Evolutionary conservation across 2,888 invertebrate genomes (phyloP).

Genomic region (Microctonus hyperodae): DNA sequence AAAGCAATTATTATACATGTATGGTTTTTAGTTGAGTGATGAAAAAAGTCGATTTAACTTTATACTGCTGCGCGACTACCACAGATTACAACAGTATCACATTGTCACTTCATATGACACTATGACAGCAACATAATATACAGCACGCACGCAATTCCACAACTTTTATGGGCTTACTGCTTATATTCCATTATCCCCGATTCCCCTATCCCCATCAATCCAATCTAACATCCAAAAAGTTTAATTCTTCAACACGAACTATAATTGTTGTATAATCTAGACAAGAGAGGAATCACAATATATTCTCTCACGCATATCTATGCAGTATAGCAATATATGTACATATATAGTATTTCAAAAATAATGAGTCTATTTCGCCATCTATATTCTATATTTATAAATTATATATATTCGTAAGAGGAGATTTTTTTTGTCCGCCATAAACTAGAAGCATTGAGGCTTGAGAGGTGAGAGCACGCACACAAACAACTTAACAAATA

Average conservation of each 20-base stretch:
- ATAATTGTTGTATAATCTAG: not conserved
- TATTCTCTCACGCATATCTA: not conserved
- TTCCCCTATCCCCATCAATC: too few relatives aligned
- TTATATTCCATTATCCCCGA: too few relatives aligned
- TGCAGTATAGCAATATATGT: not conserved
- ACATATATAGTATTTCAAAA: not conserved
- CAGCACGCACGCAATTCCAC: too few relatives aligned
- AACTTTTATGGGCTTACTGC: too few relatives aligned
- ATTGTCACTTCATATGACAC: constrained; percentile 31
- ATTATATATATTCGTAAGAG: not conserved
- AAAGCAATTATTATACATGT: not conserved
- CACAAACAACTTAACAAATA: too few relatives aligned
- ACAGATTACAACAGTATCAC: too few relatives aligned
- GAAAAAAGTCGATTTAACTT: constrained; percentile 5
- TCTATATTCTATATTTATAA: not conserved
- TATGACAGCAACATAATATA: constrained; percentile 29
- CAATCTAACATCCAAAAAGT: too few relatives aligned
- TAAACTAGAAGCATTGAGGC: too few relatives aligned
- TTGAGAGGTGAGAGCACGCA: too few relatives aligned
- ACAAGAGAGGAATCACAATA: not conserved
- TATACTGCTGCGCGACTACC: constrained; percentile 2
- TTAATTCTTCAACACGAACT: not conserved
- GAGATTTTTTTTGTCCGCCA: constrained; percentile 5
- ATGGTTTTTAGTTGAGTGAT: too few relatives aligned
- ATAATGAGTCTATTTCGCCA: not conserved